Percentiles rank a stretch among this genome's conserved stretches.
phyloP scores from a whole-genome alignment of 2,888 invertebrate species.

The Oxystoma pomonae region DNA sequence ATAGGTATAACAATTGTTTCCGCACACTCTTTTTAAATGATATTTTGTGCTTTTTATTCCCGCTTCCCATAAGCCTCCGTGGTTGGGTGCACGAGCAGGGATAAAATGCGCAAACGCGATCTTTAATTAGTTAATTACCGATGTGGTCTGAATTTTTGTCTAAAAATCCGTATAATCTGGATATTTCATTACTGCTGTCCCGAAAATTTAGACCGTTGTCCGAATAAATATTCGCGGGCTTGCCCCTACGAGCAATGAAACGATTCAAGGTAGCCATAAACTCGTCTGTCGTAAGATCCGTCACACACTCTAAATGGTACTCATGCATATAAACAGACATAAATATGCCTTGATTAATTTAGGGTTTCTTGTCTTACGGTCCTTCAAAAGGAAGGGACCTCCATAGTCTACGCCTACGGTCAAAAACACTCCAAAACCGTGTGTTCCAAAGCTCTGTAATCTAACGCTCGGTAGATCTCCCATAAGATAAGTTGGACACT shows the following conservation, averaged over 20 bases:
- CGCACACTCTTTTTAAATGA: conserved; percentile 19
- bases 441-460: too few species aligned
- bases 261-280: not conserved
- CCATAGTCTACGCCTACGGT: conserved; percentile 7
- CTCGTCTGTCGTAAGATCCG: not conserved
- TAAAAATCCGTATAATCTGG: not conserved
- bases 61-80: conserved; percentile 28
- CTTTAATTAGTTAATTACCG: not conserved
- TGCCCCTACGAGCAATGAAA: not conserved
- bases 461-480: conserved; percentile 1
- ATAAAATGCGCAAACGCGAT: conserved; percentile 27
- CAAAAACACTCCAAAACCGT: conserved; percentile 3
- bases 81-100: conserved; percentile 25
- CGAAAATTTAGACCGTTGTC: not conserved
- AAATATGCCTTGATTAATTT: conserved; percentile 25
- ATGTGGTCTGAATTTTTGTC: not conserved
- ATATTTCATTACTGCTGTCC: not conserved
- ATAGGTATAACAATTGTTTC: conserved; percentile 12
- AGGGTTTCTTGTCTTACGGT: conserved; percentile 16
- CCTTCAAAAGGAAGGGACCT: conserved; percentile 9
- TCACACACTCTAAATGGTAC: not conserved
- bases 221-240: not conserved
- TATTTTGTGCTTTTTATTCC: conserved; percentile 18
- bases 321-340: conserved; percentile 26
- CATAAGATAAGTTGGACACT: conserved; percentile 1